phyloP scores from a whole-genome alignment of 2,888 invertebrate genomes.

The Eupithecia centaureata region DNA sequence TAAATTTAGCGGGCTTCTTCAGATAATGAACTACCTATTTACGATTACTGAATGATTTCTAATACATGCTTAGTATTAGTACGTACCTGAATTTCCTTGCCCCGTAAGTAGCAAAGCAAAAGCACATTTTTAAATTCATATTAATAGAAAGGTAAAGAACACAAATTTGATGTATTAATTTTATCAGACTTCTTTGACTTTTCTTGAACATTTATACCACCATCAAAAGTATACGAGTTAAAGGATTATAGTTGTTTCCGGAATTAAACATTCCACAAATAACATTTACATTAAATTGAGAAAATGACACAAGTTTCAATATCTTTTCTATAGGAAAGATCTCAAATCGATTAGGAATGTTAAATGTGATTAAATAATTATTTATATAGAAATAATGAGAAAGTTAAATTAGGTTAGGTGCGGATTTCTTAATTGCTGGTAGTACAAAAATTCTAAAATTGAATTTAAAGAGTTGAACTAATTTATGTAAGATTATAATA shows the following conservation, averaged over 20 bases:
- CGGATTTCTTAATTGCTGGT: neutral
- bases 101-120: constrained; percentile 7
- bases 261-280: no score
- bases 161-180: neutral
- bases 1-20: no score
- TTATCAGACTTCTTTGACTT: no score
- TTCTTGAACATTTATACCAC: neutral
- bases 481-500: neutral
- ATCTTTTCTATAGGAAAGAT: neutral
- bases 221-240: neutral
- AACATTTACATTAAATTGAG: neutral
- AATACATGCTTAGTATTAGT: neutral
- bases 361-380: neutral
- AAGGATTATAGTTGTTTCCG: no score
- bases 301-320: neutral
- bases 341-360: neutral
- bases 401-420: neutral
- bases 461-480: neutral
- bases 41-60: neutral
- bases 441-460: neutral
- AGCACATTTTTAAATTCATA: neutral
- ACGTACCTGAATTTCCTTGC: neutral
- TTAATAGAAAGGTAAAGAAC: neutral
- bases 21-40: neutral
- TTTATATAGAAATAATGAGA: neutral